Evolutionary conservation across 2,797 vertebrate genomes (phyloP).

Genomic region (Alcedo quadribrachys): DNA sequence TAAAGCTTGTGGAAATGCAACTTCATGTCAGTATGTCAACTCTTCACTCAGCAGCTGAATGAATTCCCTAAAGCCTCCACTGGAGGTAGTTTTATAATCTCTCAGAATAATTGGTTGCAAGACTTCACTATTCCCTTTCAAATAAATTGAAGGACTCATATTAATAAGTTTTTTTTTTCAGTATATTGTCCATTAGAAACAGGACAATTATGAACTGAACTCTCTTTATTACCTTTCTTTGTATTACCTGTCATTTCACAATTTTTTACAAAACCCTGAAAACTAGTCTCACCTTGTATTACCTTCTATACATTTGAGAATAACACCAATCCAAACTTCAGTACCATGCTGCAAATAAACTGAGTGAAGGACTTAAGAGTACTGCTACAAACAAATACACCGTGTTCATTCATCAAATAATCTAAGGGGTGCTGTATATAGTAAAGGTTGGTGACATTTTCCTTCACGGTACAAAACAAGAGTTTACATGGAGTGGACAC

Average conservation of each 20-base stretch:
- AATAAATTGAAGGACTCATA: neutral
- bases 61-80: neutral
- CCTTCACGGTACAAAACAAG: neutral
- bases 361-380: neutral
- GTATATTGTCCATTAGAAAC: neutral
- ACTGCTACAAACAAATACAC: neutral
- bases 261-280: neutral
- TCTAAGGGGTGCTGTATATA: neutral
- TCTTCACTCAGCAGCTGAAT: neutral
- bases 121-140: neutral
- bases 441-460: neutral
- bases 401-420: neutral
- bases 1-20: neutral
- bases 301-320: neutral
- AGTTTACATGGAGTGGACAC: accelerated
- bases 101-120: neutral
- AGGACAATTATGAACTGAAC: neutral
- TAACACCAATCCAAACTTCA: neutral
- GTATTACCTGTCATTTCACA: neutral
- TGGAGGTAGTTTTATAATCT: neutral
- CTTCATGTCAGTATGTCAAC: neutral
- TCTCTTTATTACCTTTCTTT: neutral
- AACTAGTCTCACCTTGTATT: neutral
- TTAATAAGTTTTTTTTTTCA: neutral
- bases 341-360: neutral